A percentile compares a stretch with the other conserved stretches of the same genome.
phyloP scores from a whole-genome alignment of 2,888 invertebrate species.

The Machimus rusticus region DNA sequence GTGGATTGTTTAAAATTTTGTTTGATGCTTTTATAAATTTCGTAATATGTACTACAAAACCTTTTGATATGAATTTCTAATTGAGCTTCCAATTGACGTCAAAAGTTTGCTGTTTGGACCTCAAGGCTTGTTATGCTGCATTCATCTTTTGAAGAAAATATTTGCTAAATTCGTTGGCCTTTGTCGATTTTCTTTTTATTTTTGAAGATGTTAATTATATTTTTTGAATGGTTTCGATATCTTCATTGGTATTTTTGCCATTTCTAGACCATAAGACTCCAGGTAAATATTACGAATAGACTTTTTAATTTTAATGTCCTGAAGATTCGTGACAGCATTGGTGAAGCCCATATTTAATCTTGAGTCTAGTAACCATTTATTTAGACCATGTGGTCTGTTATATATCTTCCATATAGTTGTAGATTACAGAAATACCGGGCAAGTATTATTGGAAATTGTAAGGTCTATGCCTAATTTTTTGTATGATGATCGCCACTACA shows the following conservation, averaged over 20 bases:
- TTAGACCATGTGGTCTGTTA: too few relatives aligned
- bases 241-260: background rate
- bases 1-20: background rate
- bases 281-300: too few relatives aligned
- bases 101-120: background rate
- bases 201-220: background rate
- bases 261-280: background rate
- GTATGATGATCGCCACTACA: background rate
- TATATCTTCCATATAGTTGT: too few relatives aligned
- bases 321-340: too few relatives aligned
- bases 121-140: background rate
- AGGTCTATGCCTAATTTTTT: background rate
- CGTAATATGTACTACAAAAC: background rate
- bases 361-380: too few relatives aligned
- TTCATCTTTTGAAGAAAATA: too few relatives aligned
- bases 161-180: too few relatives aligned
- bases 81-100: background rate
- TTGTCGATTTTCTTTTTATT: background rate
- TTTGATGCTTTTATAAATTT: background rate
- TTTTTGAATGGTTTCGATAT: background rate
- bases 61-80: background rate
- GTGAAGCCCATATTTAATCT: too few relatives aligned
- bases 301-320: too few relatives aligned
- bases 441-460: too few relatives aligned
- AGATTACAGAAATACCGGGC: too few relatives aligned